Evolutionary conservation across 2,888 invertebrate species (phyloP).

Genomic region (Listrodromus nycthemerus): DNA sequence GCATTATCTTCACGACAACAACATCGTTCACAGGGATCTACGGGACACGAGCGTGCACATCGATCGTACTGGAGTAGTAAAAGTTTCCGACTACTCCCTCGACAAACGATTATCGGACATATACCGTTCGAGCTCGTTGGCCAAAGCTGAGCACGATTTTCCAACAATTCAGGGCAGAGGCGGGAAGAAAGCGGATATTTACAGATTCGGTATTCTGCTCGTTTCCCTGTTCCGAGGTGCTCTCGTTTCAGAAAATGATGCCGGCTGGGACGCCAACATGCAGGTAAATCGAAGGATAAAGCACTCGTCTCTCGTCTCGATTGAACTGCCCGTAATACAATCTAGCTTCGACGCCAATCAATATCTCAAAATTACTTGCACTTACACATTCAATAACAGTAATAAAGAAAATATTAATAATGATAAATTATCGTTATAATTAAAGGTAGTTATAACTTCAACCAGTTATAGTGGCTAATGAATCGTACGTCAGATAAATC

Average conservation of each 20-base stretch:
- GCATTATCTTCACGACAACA: slow-evolving; percentile 92
- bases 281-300: slow-evolving; percentile 74
- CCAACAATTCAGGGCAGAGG: slow-evolving; percentile 83
- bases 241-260: slow-evolving; percentile 84
- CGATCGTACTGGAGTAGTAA: slow-evolving; percentile 87
- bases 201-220: slow-evolving; percentile 89
- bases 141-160: slow-evolving; percentile 80
- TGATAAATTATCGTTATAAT: too few relatives aligned
- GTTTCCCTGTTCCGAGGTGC: slow-evolving; percentile 88
- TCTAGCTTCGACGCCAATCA: not conserved
- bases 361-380: too few relatives aligned
- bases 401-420: too few relatives aligned
- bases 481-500: slow-evolving; percentile 67
- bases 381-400: too few relatives aligned
- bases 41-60: slow-evolving; percentile 90
- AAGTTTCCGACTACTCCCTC: slow-evolving; percentile 90
- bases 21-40: slow-evolving; percentile 94
- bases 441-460: too few relatives aligned
- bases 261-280: slow-evolving; percentile 87
- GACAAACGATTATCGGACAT: slow-evolving; percentile 89
- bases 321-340: not conserved
- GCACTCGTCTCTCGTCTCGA: not conserved
- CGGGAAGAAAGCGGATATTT: slow-evolving; percentile 91
- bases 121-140: slow-evolving; percentile 79
- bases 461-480: too few relatives aligned